phyloP scores from a whole-genome alignment of 2,113 vertebrate species.

The Spermophilus dauricus region DNA sequence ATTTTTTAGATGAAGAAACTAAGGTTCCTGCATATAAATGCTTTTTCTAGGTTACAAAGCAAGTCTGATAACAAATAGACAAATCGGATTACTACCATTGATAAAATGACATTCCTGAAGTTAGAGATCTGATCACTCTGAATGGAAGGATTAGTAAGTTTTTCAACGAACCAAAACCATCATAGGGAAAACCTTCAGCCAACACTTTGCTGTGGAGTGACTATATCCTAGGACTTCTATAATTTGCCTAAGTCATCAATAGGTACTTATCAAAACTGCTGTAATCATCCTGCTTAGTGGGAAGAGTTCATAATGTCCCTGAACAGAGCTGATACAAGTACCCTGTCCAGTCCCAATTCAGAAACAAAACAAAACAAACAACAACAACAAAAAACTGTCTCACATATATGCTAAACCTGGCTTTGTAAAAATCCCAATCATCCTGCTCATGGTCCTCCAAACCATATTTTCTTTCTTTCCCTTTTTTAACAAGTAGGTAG shows the following conservation, averaged over 20 bases:
- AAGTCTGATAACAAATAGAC: conserved; percentile 51
- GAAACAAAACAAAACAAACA: background rate
- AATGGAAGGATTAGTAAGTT: background rate
- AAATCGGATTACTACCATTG: background rate
- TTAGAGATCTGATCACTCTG: conserved; percentile 34
- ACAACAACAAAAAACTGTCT: background rate
- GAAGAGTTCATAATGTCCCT: background rate
- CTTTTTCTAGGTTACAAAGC: conserved; percentile 15
- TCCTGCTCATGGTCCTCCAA: background rate
- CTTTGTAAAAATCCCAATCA: background rate
- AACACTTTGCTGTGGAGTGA: background rate
- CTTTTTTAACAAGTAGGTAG: background rate
- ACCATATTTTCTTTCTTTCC: background rate
- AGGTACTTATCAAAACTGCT: background rate
- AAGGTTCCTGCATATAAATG: background rate
- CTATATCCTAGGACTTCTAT: conserved; percentile 13
- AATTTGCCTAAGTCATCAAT: background rate
- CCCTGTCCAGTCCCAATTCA: background rate
- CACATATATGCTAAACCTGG: background rate
- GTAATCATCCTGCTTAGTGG: background rate
- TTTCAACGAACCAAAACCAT: background rate
- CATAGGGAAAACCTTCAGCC: background rate
- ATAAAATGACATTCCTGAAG: background rate
- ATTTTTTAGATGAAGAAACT: conserved; percentile 37
- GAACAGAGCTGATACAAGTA: background rate